Evolutionary conservation across 2,888 invertebrate species (phyloP).

Genomic region (Crocallis elinguaria): DNA sequence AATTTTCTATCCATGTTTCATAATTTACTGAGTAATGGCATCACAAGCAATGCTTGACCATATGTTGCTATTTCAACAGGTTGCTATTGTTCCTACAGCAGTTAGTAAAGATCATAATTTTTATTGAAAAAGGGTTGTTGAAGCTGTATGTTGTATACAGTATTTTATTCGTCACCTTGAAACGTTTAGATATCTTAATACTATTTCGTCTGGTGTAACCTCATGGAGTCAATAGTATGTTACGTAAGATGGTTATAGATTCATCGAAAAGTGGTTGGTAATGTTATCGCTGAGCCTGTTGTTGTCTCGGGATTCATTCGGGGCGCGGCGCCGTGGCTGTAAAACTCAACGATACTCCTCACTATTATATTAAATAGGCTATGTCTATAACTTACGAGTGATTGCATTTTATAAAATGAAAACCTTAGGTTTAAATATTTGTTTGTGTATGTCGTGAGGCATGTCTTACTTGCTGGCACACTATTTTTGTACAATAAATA

Average conservation of each 20-base stretch:
- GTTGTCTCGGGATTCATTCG: slow-evolving; percentile 63
- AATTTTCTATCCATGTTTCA: slow-evolving; percentile 32
- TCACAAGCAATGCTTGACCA: neutral
- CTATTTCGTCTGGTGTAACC: neutral
- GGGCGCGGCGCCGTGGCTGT: slow-evolving; percentile 67
- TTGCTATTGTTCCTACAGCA: too few species aligned
- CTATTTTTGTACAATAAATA: slow-evolving; percentile 85
- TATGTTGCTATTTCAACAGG: neutral
- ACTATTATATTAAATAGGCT: slow-evolving; percentile 77
- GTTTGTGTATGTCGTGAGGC: slow-evolving; percentile 81
- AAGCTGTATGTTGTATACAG: too few species aligned
- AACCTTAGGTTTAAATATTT: slow-evolving; percentile 75
- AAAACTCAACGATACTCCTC: slow-evolving; percentile 81
- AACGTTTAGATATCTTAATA: neutral
- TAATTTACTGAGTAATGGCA: neutral
- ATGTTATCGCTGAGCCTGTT: slow-evolving; percentile 53
- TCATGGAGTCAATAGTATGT: neutral
- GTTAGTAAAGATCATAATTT: too few species aligned
- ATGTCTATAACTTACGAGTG: slow-evolving; percentile 80
- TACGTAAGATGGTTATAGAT: slow-evolving; percentile 10
- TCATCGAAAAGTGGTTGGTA: slow-evolving; percentile 34
- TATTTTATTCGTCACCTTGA: slow-evolving; percentile 3
- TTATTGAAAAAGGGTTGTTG: too few species aligned
- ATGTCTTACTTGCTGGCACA: slow-evolving; percentile 83
- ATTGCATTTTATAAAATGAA: slow-evolving; percentile 83